Percentiles rank a stretch among this genome's conserved stretches.
Evolutionary conservation across 2,888 invertebrate genomes (phyloP).

Genomic region (Drosophila putrida): DNA sequence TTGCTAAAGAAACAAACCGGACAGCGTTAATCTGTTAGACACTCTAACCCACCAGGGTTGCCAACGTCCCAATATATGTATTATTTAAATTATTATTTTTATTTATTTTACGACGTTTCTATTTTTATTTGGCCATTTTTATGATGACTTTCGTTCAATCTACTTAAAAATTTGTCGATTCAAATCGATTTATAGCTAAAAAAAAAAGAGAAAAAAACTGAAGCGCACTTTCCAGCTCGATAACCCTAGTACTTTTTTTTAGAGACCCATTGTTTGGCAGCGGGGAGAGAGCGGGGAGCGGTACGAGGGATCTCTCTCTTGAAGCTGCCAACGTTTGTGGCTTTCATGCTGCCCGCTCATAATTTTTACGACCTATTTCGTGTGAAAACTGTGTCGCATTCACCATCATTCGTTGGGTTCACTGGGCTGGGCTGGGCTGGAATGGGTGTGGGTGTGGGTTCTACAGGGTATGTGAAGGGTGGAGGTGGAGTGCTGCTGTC

Average conservation of each 20-base stretch:
- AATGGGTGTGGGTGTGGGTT: too few relatives aligned
- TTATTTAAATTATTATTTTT: constrained; percentile 8
- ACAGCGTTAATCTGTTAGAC: constrained; percentile 18
- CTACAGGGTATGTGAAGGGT: background rate
- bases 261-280: constrained; percentile 17
- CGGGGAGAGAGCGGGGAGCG: background rate
- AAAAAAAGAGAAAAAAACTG: constrained; percentile 13
- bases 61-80: background rate
- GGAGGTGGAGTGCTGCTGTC: constrained; percentile 28
- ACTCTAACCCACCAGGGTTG: constrained; percentile 11
- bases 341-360: constrained; percentile 50
- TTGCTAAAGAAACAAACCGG: constrained; percentile 27
- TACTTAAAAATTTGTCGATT: constrained; percentile 16
- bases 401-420: constrained; percentile 1
- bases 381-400: constrained; percentile 64
- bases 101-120: background rate
- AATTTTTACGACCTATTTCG: constrained; percentile 70
- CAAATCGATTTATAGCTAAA: constrained; percentile 18
- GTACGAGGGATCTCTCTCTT: constrained; percentile 18
- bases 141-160: constrained; percentile 6
- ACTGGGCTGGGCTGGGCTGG: background rate
- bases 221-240: constrained; percentile 20
- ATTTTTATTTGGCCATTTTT: constrained; percentile 3
- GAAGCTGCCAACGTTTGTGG: constrained; percentile 34
- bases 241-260: constrained; percentile 16